Evolutionary conservation across 92 coral and sea anemone species (phyloP).

Genomic region (Epizoanthus fatuus): DNA sequence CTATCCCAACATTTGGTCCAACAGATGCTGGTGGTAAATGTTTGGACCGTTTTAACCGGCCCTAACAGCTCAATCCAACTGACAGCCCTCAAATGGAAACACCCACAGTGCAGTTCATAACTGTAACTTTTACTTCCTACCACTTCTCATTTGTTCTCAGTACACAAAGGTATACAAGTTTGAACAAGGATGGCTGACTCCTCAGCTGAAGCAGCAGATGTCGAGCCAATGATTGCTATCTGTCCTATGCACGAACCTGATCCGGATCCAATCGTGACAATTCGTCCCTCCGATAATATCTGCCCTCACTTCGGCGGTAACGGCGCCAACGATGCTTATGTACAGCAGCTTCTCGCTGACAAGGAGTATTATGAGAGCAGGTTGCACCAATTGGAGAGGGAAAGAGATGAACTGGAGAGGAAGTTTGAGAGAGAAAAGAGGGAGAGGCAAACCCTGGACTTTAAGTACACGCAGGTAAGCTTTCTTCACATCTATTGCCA

Average conservation of each 20-base stretch:
- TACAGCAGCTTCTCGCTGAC: conserved; percentile 38
- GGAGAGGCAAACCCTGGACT: conserved; percentile 71
- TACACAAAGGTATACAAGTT: too few relatives aligned
- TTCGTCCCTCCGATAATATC: neutral
- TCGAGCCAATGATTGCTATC: neutral
- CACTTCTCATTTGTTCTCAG: too few relatives aligned
- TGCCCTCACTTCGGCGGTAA: neutral
- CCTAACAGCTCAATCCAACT: too few relatives aligned
- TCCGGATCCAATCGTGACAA: neutral
- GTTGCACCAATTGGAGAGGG: conserved; percentile 69
- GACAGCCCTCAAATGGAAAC: too few relatives aligned
- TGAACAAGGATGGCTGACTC: neutral
- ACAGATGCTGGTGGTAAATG: too few relatives aligned
- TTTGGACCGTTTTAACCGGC: too few relatives aligned
- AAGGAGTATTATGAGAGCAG: conserved; percentile 57
- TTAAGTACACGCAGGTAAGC: conserved; percentile 33
- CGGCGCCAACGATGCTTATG: conserved; percentile 34
- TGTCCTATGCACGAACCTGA: neutral
- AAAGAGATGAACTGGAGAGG: conserved; percentile 81
- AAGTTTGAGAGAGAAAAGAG: conserved; percentile 82
- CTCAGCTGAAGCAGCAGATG: neutral
- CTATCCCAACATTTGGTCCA: too few relatives aligned
- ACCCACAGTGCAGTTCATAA: too few relatives aligned
- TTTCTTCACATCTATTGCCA: neutral
- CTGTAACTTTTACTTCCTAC: too few relatives aligned